Base-by-base conservation (phyloP, 1,140 invertebrate species). In the Lordiphosa collinella region DNA sequence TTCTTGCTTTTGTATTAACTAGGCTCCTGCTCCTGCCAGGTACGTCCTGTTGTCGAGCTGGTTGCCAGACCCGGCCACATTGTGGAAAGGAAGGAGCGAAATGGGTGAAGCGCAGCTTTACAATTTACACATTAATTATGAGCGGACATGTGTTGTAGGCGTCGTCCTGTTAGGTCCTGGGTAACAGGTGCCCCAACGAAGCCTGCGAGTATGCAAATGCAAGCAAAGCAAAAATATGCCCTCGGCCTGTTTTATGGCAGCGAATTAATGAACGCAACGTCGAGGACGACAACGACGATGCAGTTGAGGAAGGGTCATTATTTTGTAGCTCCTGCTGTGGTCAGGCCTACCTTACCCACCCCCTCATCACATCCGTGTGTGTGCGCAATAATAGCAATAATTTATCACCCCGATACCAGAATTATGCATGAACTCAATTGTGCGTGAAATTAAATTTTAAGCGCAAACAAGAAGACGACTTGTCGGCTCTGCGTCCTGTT, bases 121-220 rank as follows among this genome's bases (percentile, higher is more conserved):
- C 78, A 84, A 78, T 84, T 84, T 84, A 84, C 78, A 84, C 78
- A 84, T 84, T 84, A 84, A 84, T 84, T 84, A 84, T 84, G 78
- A 84, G 78, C 78, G 84, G 78, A 84, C 72, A 84, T 84, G 78
- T 84, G 78, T 84, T 84, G 78, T 76, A 78, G 76, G 76, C 71
- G 66, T 58, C 55, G 66, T 63, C 57, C 38, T 38, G 55, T 31
- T 40, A 48, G 57, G 47, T 64, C 69, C 36, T 66, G 63, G 76
- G 76, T 80, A 80, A 80, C 76, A 80, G 76, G 78, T 82, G 76
- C 76, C 66, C 59, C 43, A 16, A 8, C 22, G 11, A 44, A 12
- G 54, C 60, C 44, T n/a, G 29, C 58, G 69, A 65, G 72, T 84
- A 84, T 84, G 78, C 78, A 84, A 82, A 82, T 82, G 69, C 71